Percentiles rank a stretch among this genome's conserved stretches.
phyloP scores from a whole-genome alignment of 1,140 invertebrate species.

The Heliconius melpomene region DNA sequence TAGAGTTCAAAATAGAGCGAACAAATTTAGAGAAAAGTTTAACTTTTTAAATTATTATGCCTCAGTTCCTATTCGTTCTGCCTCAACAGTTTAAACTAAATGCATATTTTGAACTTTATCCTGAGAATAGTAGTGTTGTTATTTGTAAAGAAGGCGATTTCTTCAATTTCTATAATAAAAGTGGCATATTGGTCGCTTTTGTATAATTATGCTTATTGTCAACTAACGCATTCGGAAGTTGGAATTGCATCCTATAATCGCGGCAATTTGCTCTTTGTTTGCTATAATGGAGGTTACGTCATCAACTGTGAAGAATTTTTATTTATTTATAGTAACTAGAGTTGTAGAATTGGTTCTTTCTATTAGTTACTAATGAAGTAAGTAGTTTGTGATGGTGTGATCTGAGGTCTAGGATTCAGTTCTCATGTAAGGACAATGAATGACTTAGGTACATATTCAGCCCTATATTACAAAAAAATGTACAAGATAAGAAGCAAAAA shows the following conservation, averaged over 20 bases:
- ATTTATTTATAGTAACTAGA: neutral
- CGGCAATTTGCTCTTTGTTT: slow-evolving; percentile 40
- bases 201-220: slow-evolving; percentile 52
- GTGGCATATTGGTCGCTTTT: slow-evolving; percentile 48
- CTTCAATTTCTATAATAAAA: slow-evolving; percentile 41
- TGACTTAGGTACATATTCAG: no score
- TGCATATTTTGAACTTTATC: slow-evolving; percentile 25
- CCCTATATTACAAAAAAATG: no score
- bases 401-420: no score
- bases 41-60: slow-evolving; percentile 32
- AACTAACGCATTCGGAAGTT: slow-evolving; percentile 40
- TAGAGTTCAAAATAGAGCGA: slow-evolving; percentile 27
- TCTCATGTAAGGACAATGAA: no score
- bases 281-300: slow-evolving; percentile 26
- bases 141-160: neutral
- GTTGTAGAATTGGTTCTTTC: neutral
- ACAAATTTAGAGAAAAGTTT: slow-evolving; percentile 18
- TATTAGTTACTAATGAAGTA: no score
- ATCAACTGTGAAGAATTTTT: neutral
- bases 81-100: slow-evolving; percentile 17
- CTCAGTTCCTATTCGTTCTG: slow-evolving; percentile 30
- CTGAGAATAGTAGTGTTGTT: neutral
- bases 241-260: slow-evolving; percentile 39
- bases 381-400: no score
- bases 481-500: no score